Conservation (phyloP, 2,113 vertebrate species). For the Thalassarche chlororhynchos region DNA sequence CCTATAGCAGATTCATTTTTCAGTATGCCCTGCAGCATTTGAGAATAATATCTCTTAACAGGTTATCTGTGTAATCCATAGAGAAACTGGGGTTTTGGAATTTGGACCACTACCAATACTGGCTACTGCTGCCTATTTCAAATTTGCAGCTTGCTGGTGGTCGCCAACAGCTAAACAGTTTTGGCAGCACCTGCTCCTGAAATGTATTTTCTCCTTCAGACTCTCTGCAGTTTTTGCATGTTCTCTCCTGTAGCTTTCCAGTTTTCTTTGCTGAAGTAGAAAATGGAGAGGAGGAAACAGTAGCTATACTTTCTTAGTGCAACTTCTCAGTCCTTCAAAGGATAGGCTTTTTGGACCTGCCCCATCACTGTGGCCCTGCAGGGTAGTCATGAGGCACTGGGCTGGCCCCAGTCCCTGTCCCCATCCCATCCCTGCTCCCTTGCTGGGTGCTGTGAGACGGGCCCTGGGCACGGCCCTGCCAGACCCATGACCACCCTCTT, state of each 20-base stretch:
- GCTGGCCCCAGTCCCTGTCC: fast-evolving
- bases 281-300: neutral
- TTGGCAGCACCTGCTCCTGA: neutral
- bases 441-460: neutral
- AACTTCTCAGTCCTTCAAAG: neutral
- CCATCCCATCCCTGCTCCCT: neutral
- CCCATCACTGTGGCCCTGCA: neutral
- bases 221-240: neutral
- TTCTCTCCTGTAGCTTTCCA: neutral
- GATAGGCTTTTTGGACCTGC: neutral
- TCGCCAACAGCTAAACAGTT: neutral
- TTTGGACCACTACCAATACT: neutral
- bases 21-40: neutral
- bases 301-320: neutral
- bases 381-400: neutral
- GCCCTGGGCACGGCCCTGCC: neutral
- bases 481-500: neutral
- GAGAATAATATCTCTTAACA: neutral
- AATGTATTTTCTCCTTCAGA: conserved; percentile 23
- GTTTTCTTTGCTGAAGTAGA: neutral
- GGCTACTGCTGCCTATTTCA: neutral
- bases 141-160: neutral
- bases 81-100: neutral
- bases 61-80: neutral
- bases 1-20: neutral